These are phyloP conservation scores for Chelon labrosus DNA, from an alignment of 2,797 vertebrate genomes.

Conservation along the genomic window DNA sequence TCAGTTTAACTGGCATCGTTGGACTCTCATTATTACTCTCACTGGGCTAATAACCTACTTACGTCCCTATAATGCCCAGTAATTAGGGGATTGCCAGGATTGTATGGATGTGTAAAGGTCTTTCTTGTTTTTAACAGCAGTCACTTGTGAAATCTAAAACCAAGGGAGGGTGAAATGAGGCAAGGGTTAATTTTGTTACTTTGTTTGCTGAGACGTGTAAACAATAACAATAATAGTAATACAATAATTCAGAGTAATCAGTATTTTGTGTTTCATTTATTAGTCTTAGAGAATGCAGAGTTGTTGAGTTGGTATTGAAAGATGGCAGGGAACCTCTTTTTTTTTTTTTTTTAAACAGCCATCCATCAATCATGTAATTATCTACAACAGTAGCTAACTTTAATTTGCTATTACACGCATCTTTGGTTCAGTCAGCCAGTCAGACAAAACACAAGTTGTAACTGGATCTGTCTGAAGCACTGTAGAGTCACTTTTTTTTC, in stretches of 20 bases:
- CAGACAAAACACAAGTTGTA: constrained; percentile 36
- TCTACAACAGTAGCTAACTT: constrained; percentile 45
- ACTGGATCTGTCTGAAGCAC: constrained; percentile 26
- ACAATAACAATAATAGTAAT: neutral
- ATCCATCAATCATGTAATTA: constrained; percentile 52
- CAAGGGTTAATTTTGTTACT: neutral
- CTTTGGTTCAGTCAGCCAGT: constrained; percentile 42
- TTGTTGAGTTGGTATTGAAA: constrained; percentile 42
- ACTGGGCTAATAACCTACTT: neutral
- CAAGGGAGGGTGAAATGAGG: neutral
- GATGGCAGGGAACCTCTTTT: constrained; percentile 52
- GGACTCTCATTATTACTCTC: constrained; percentile 1
- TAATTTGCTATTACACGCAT: constrained; percentile 55
- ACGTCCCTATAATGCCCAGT: neutral
- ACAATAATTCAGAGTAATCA: neutral
- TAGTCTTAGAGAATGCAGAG: constrained; percentile 27
- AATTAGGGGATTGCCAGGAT: constrained; percentile 2
- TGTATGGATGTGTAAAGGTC: neutral
- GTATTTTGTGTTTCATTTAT: constrained; percentile 18
- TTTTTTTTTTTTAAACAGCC: constrained; percentile 42
- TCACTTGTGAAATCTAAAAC: constrained; percentile 3
- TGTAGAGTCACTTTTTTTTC: neutral
- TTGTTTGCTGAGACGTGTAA: constrained; percentile 23
- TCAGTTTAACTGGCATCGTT: neutral
- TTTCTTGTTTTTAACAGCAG: neutral